Conservation (phyloP, 35 echinoderm and acorn worm genomes). For the Lytechinus variegatus region DNA sequence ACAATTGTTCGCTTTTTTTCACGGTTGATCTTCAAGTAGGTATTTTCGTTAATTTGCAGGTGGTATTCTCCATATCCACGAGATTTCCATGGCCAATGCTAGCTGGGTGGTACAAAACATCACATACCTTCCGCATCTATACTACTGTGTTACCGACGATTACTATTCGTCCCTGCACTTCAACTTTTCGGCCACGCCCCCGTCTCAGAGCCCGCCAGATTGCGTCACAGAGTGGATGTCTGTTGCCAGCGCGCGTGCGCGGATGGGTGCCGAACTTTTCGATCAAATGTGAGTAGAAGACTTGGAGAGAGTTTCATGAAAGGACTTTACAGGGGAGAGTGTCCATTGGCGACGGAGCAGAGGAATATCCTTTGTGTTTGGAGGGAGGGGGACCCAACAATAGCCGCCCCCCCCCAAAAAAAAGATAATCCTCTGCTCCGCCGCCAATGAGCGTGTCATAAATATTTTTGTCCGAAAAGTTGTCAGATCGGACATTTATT, state of each 20-base stretch:
- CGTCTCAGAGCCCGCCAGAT: background rate
- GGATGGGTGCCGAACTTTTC: background rate
- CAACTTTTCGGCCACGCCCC: conserved; percentile 20
- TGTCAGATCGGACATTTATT: too few relatives aligned
- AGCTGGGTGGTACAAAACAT: conserved; percentile 60
- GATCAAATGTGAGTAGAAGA: background rate
- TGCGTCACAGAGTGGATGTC: background rate
- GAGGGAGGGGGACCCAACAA: too few relatives aligned
- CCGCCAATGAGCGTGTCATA: too few relatives aligned
- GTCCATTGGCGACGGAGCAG: too few relatives aligned
- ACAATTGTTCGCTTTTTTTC: too few relatives aligned
- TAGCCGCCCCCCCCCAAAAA: too few relatives aligned
- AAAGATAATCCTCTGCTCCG: too few relatives aligned
- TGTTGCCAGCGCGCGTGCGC: background rate
- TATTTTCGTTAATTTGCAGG: background rate
- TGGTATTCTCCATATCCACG: conserved; percentile 69
- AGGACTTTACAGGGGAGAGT: too few relatives aligned
- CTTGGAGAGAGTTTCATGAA: too few relatives aligned
- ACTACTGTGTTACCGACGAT: conserved; percentile 32
- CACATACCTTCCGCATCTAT: conserved; percentile 58
- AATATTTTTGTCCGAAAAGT: too few relatives aligned
- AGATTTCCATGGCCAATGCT: conserved; percentile 36
- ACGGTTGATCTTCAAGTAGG: background rate
- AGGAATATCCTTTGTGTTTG: too few relatives aligned
- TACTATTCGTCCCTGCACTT: background rate